These are phyloP conservation scores for Blastobasis adustella DNA, from an alignment of 2,888 invertebrate species.

Conservation along the genomic window DNA sequence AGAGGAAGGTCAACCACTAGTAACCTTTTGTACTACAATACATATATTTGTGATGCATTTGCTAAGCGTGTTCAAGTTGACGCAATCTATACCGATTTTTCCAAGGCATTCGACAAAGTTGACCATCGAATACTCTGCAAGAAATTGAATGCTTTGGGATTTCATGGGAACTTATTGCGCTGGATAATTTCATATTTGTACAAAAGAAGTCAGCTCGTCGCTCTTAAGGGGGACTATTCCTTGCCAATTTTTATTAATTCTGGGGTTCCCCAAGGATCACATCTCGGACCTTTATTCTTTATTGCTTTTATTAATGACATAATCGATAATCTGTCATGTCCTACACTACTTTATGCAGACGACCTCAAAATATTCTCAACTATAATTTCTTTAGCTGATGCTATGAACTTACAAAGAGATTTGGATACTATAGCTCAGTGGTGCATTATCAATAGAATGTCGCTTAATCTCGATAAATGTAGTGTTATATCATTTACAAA, in stretches of 20 bases:
- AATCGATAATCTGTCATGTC: background rate
- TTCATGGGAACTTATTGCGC: background rate
- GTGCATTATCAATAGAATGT: background rate
- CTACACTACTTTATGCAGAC: background rate
- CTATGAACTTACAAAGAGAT: background rate
- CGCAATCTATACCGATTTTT: conserved; percentile 2
- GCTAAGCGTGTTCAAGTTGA: conserved; percentile 1
- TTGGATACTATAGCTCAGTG: background rate
- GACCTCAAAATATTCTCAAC: background rate
- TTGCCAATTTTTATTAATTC: no score
- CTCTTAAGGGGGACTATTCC: background rate
- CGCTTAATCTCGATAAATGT: background rate
- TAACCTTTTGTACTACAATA: conserved; percentile 7
- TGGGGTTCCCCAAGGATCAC: no score
- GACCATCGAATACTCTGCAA: background rate
- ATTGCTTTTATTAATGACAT: no score
- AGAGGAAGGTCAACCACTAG: conserved; percentile 4
- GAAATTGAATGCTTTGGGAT: background rate
- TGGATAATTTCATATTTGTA: background rate
- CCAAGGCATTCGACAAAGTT: no score
- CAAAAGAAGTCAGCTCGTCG: background rate
- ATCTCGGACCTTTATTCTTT: no score
- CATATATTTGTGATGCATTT: conserved; percentile 1
- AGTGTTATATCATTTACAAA: background rate
- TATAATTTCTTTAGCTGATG: background rate